Base-by-base conservation (phyloP, 2,113 vertebrate genomes). In the Colistium nudipinnis region DNA sequence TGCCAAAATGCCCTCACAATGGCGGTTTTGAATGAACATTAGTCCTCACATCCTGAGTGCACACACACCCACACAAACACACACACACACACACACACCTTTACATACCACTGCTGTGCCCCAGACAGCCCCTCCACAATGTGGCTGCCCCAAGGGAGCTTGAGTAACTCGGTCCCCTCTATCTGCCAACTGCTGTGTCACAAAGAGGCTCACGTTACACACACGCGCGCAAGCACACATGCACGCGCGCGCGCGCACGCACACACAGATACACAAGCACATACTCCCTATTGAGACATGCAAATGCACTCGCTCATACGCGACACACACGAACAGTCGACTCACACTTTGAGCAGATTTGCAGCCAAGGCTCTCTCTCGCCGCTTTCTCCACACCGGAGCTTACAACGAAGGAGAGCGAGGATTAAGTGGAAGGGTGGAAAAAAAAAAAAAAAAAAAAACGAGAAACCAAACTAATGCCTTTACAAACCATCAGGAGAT, bases 111-210 rank as follows among this genome's bases (percentile, higher is more conserved):
- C 44, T 78, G 67, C 4, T 24, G 63, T 81, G 66, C 71, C 80
- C 76, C 91, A 94, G 92, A 92, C 86, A 89, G 87, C 86, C 90
- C n/a, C 83, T 91, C 81, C 54, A 82, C 30, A 93, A 87, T 87
- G 80, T 92, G 89, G 85, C 84, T 70, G 83, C 91, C 93, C 90
- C 93, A 70, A 78, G 93, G 91, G 87, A 83, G 90, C 90, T 80
- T 83, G 79, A 79, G 90, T 88, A 89, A 87, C 76, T 87, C 62
- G 51, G 76, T 86, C 72, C 84, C 80, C 90, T 87, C 83, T 95
- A 95, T 94, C 94, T 96, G 94, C 95, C 95, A 96, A 96, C 92
- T 95, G 94, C 92, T 94, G 93, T 95, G 94, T 94, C 94, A 95
- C 93, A 92, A 93, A 91, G 80, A 44, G 79, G 89, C 91, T 94